phyloP scores from a whole-genome alignment of 2,797 vertebrate species.

The Chaunax sp. region DNA sequence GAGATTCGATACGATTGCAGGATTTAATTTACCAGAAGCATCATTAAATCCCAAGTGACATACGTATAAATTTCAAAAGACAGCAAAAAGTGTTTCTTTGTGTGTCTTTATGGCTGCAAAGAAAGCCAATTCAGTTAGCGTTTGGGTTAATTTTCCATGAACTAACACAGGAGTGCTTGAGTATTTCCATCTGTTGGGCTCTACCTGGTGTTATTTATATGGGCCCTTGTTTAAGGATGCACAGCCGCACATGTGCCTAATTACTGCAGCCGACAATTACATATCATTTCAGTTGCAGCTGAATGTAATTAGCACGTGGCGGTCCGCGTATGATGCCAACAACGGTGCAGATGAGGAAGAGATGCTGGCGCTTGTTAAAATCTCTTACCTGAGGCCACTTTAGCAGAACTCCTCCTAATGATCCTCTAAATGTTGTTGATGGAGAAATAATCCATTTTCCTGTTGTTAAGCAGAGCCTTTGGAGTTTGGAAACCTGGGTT shows the following conservation, averaged over 20 bases:
- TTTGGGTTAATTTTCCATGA: conserved; percentile 85
- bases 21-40: neutral
- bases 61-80: neutral
- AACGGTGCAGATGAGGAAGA: conserved; percentile 90
- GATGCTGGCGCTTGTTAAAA: conserved; percentile 91
- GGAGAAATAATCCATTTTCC: conserved; percentile 94
- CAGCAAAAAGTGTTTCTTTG: neutral
- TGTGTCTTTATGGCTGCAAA: neutral
- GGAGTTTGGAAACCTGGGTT: conserved; percentile 88
- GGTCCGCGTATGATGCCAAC: conserved; percentile 93
- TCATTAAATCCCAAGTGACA: too few species aligned
- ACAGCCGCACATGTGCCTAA: conserved; percentile 92
- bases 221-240: conserved; percentile 92
- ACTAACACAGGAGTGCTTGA: conserved; percentile 83
- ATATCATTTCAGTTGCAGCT: conserved; percentile 98
- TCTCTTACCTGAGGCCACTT: conserved; percentile 93
- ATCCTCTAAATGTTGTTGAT: conserved; percentile 96
- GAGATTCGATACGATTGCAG: neutral
- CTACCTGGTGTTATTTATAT: conserved; percentile 96
- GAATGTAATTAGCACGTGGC: conserved; percentile 96
- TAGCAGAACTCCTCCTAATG: conserved; percentile 92
- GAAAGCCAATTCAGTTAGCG: conserved; percentile 53
- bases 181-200: conserved; percentile 89
- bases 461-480: conserved; percentile 90
- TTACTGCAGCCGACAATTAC: conserved; percentile 99